These are phyloP conservation scores for Actinernus sp. DNA, from an alignment of 92 coral and sea anemone genomes.

Conservation along the genomic window DNA sequence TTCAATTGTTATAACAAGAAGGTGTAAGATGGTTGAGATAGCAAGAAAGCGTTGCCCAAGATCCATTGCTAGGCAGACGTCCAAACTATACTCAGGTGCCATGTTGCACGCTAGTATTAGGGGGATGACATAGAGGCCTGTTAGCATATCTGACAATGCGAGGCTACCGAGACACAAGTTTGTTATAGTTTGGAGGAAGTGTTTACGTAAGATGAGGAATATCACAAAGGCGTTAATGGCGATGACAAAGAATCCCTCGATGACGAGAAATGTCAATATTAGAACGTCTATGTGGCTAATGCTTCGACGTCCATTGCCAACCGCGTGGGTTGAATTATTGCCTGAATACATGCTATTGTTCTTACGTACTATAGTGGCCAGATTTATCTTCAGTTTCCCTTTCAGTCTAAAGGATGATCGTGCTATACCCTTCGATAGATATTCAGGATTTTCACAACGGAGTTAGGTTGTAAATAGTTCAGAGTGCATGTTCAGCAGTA, in stretches of 20 bases:
- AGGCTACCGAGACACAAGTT: slow-evolving; percentile 77
- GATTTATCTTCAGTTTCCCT: too few species aligned
- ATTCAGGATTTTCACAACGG: too few species aligned
- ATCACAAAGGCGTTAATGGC: slow-evolving; percentile 64
- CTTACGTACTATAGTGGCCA: too few species aligned
- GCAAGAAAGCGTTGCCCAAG: slow-evolving; percentile 77
- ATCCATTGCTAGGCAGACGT: slow-evolving; percentile 78
- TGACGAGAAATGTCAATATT: slow-evolving; percentile 10
- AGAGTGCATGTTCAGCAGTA: too few species aligned
- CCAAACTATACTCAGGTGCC: not conserved
- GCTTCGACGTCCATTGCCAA: too few species aligned
- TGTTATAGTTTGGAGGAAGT: slow-evolving; percentile 59
- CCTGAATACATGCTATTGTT: too few species aligned
- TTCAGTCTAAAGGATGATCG: too few species aligned
- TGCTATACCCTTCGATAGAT: too few species aligned
- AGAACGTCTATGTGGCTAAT: too few species aligned
- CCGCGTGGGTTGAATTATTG: too few species aligned
- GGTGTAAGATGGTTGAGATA: slow-evolving; percentile 68
- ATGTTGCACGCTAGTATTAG: slow-evolving; percentile 66
- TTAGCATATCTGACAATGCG: slow-evolving; percentile 71
- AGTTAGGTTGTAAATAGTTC: too few species aligned
- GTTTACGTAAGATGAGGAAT: slow-evolving; percentile 38
- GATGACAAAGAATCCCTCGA: slow-evolving; percentile 40
- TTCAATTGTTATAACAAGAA: slow-evolving; percentile 69
- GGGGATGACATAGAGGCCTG: slow-evolving; percentile 66